Conservation (phyloP, 2,888 invertebrate genomes). For the Agrochola circellaris region DNA sequence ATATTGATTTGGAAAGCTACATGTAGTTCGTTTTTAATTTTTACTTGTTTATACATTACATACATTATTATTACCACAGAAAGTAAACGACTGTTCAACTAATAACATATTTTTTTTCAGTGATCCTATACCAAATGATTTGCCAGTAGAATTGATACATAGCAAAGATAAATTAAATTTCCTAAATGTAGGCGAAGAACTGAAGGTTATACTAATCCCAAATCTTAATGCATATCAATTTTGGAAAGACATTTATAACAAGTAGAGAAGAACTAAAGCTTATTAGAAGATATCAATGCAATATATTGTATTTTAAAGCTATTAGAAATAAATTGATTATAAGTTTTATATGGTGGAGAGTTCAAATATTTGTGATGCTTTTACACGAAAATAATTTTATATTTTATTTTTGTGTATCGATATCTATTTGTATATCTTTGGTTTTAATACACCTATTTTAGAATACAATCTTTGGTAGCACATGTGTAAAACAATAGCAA, state of each 20-base stretch:
- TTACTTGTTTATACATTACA: too few species aligned
- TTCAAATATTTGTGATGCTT: background rate
- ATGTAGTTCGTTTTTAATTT: too few species aligned
- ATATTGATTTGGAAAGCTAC: too few species aligned
- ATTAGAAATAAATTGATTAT: background rate
- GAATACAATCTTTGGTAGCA: conserved; percentile 35
- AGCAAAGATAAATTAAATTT: conserved; percentile 69
- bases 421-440: background rate
- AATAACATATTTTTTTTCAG: too few species aligned
- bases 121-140: too few species aligned
- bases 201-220: conserved; percentile 74
- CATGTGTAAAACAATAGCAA: conserved; percentile 39
- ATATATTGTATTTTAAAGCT: background rate
- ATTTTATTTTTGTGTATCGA: background rate
- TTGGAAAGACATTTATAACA: conserved; percentile 76
- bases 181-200: conserved; percentile 73
- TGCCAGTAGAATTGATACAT: conserved; percentile 62
- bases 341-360: background rate
- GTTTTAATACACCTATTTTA: conserved; percentile 11
- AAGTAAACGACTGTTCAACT: too few species aligned
- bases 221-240: conserved; percentile 71
- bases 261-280: conserved; percentile 58
- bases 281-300: background rate
- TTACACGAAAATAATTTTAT: background rate
- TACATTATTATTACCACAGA: too few species aligned